Evolutionary conservation across 2,888 invertebrate species (phyloP).

Genomic region (Iselma pallidipennis): DNA sequence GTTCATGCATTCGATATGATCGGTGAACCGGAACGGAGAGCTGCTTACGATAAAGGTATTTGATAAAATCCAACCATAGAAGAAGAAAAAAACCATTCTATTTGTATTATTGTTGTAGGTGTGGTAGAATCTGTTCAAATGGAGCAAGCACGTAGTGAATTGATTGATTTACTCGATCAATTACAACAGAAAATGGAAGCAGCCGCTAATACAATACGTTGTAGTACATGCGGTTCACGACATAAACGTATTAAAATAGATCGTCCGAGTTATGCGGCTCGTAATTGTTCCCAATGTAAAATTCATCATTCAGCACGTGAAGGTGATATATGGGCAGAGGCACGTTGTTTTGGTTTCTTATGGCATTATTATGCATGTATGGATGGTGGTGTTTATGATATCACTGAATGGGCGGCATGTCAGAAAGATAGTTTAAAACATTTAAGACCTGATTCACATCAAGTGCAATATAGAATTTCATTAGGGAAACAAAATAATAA

Average conservation of each 20-base stretch:
- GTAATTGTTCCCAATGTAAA: slow-evolving; percentile 88
- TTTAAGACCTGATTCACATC: slow-evolving; percentile 87
- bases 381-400: slow-evolving; percentile 95
- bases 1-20: slow-evolving; percentile 95
- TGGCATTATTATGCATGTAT: slow-evolving; percentile 97
- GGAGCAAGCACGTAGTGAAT: slow-evolving; percentile 83
- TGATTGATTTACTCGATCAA: slow-evolving; percentile 84
- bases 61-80: no score
- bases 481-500: slow-evolving; percentile 63
- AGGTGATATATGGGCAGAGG: slow-evolving; percentile 98
- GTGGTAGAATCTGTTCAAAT: slow-evolving; percentile 77
- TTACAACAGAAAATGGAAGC: slow-evolving; percentile 93
- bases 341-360: slow-evolving; percentile 78
- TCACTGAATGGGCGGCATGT: slow-evolving; percentile 96
- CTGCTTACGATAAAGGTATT: slow-evolving; percentile 54
- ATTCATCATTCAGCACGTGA: slow-evolving; percentile 89
- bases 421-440: slow-evolving; percentile 81
- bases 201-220: slow-evolving; percentile 91
- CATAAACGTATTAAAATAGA: slow-evolving; percentile 87
- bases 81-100: no score
- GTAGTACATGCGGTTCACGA: slow-evolving; percentile 90
- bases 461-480: slow-evolving; percentile 86
- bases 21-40: slow-evolving; percentile 76
- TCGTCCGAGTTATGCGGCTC: slow-evolving; percentile 87
- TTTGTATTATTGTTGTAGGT: slow-evolving; percentile 35